phyloP scores from a whole-genome alignment of 1,140 invertebrate species.

The Drosophila mojavensis region DNA sequence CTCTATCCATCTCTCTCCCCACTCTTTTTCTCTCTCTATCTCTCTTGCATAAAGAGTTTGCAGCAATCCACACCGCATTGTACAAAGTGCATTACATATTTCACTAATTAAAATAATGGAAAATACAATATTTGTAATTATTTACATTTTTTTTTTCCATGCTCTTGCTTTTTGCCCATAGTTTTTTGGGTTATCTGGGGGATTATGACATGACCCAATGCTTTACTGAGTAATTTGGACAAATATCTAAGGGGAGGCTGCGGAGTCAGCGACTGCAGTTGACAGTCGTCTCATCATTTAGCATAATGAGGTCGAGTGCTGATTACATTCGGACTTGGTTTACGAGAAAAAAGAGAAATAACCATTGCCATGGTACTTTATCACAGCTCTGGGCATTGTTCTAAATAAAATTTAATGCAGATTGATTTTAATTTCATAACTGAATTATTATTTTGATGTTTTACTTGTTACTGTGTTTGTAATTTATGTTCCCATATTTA shows the following conservation, averaged over 20 bases:
- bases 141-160: conserved; percentile 46
- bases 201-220: conserved; percentile 45
- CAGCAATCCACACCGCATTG: conserved; percentile 25
- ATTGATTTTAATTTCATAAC: too few species aligned
- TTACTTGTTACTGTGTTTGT: background rate
- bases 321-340: background rate
- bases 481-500: background rate
- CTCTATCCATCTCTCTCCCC: conserved; percentile 27
- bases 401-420: background rate
- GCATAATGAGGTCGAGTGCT: conserved; percentile 36
- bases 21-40: conserved; percentile 8
- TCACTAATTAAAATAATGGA: conserved; percentile 81
- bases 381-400: background rate
- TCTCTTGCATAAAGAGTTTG: conserved; percentile 43
- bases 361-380: background rate
- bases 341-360: background rate
- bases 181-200: conserved; percentile 9
- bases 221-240: conserved; percentile 40
- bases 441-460: background rate
- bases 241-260: background rate
- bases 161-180: background rate
- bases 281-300: conserved; percentile 40
- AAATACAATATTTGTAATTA: conserved; percentile 66
- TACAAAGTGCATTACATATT: conserved; percentile 72
- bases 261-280: conserved; percentile 18